Evolutionary conservation across 2,113 vertebrate genomes (phyloP).

Genomic region (Vanacampus margaritifer): DNA sequence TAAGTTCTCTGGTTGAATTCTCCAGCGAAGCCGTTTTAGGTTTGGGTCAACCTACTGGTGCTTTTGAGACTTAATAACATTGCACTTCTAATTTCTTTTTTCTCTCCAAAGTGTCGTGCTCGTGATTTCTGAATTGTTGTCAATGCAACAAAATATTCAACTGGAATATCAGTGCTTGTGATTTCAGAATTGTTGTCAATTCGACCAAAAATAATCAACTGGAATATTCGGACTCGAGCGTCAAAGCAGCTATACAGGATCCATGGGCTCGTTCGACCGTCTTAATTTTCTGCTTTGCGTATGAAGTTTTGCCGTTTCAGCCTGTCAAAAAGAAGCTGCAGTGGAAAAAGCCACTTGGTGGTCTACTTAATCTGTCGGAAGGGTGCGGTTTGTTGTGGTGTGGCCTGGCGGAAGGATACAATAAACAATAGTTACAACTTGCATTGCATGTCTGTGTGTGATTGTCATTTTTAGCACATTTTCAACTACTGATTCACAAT

Average conservation of each 20-base stretch:
- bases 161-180: slow-evolving; percentile 47
- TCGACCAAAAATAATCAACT: slow-evolving; percentile 48
- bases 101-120: slow-evolving; percentile 42
- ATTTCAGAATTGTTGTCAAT: slow-evolving; percentile 30
- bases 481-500: no score
- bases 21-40: slow-evolving; percentile 10
- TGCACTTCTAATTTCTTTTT: slow-evolving; percentile 15
- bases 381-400: slow-evolving; percentile 19
- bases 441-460: slow-evolving; percentile 11
- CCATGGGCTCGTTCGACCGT: slow-evolving; percentile 29
- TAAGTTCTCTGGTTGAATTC: slow-evolving; percentile 12
- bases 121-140: slow-evolving; percentile 49
- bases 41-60: slow-evolving; percentile 53
- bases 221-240: slow-evolving; percentile 40
- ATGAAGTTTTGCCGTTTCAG: slow-evolving; percentile 18
- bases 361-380: slow-evolving; percentile 23
- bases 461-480: not conserved
- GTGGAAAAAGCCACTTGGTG: slow-evolving; percentile 14
- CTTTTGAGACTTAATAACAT: slow-evolving; percentile 42
- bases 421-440: slow-evolving; percentile 46
- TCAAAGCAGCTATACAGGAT: slow-evolving; percentile 43
- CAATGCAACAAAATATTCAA: slow-evolving; percentile 34
- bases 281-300: slow-evolving; percentile 51
- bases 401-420: slow-evolving; percentile 38
- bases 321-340: slow-evolving; percentile 12